These are phyloP conservation scores for Caenorhabditis japonica DNA, from an alignment of 2,888 invertebrate genomes.

Conservation along the genomic window DNA sequence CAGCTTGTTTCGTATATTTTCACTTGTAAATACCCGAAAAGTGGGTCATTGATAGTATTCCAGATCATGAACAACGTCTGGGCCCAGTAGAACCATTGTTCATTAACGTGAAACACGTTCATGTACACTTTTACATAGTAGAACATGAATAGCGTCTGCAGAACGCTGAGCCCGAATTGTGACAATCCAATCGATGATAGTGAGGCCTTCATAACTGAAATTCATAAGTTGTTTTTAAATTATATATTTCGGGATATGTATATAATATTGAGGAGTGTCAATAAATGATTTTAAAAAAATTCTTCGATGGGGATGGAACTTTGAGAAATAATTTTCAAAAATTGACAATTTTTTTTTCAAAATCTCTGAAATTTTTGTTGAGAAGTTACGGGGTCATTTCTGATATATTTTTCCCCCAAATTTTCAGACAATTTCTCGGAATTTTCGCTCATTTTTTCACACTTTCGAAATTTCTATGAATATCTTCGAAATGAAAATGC, in stretches of 20 bases:
- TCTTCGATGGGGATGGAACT: too few species aligned
- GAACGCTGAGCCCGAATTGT: constrained; percentile 64
- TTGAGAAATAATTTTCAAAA: too few species aligned
- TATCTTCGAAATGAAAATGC: neutral
- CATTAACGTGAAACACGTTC: constrained; percentile 78
- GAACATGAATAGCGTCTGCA: constrained; percentile 78
- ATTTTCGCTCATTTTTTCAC: too few species aligned
- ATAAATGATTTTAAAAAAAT: too few species aligned
- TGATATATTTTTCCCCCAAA: too few species aligned
- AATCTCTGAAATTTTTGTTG: too few species aligned
- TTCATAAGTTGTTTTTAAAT: neutral
- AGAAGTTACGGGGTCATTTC: too few species aligned
- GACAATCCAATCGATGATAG: constrained; percentile 47
- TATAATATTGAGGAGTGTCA: too few species aligned
- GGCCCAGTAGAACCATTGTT: constrained; percentile 79
- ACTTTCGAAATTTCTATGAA: neutral
- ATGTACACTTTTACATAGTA: constrained; percentile 79
- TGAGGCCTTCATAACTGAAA: constrained; percentile 29
- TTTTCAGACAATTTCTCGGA: too few species aligned
- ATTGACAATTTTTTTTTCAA: too few species aligned
- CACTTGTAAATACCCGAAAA: constrained; percentile 78
- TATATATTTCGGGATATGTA: too few species aligned
- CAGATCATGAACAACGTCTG: constrained; percentile 79
- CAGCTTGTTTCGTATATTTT: neutral
- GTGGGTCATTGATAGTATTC: constrained; percentile 80